Evolutionary conservation across 2,888 invertebrate species (phyloP), one percentile per base, ranked within the genome.

Genomic region (Thymelicus acteon): DNA sequence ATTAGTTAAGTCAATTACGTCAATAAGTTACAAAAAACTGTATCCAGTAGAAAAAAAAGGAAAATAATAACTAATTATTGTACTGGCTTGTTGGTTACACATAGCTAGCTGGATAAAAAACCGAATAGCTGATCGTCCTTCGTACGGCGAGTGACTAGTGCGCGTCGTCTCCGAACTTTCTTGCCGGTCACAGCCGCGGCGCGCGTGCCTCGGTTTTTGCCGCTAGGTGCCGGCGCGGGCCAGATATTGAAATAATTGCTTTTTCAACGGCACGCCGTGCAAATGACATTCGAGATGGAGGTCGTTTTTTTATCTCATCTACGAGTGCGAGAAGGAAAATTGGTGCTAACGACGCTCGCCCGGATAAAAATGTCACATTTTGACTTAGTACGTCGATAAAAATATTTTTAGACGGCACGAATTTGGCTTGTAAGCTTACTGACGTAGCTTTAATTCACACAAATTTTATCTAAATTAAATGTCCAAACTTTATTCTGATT

Each of bases 211-310:
- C 86, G 82, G 83, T 93, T 93, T 92, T 92, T 92, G 89, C 82
- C 82, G 78, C 75, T 76, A 78, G 80, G 79, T 78, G 81, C 80
- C 78, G 83, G 87, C 85, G 85, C 88, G 86, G 85, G 87, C 86
- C 86, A 88, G 90, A 90, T 92, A 92, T 92, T 93, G 92, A 91
- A 93, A 92, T 92, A 93, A 93, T 93, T 93, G 90, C 91, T 93
- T 93, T 92, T 93, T 92, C 91, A 89, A 90, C 92, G 89, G 87
- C 92, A 91, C 90, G 91, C 83, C 91, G 93, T 91, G 91, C 92
- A 92, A 93, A 92, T 92, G 93, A 92, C 93, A 93, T 93, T 93
- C 92, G 93, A 89, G 87, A 93, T 90, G 91, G 92, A 93, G 93
- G 93, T 89, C 92, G 91, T 88, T 93, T 92, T 92, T 92, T 93